A percentile compares a stretch with the other conserved stretches of the same genome.
phyloP scores from a whole-genome alignment of 2,797 vertebrate species.

The Pachyuromys duprasi region DNA sequence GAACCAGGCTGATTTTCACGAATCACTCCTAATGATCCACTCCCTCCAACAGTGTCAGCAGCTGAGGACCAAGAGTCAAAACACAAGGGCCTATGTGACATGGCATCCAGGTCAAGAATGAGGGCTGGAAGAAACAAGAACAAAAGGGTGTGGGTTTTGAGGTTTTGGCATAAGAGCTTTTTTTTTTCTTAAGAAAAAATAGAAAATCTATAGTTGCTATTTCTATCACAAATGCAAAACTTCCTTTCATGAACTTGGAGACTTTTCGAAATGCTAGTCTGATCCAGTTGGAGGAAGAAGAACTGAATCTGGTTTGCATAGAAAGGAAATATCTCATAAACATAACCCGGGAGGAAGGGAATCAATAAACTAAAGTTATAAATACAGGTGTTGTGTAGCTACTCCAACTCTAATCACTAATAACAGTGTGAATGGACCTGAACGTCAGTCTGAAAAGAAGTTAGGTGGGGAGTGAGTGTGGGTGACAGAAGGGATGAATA shows the following conservation, averaged over 20 bases:
- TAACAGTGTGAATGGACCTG: background rate
- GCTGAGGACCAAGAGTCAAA: background rate
- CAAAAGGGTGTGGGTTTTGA: background rate
- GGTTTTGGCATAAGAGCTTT: background rate
- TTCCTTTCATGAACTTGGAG: background rate
- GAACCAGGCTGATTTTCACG: background rate
- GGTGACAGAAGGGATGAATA: background rate
- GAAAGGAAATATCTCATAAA: constrained; percentile 45
- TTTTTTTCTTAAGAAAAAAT: background rate
- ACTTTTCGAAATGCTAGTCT: constrained; percentile 20
- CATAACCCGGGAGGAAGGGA: background rate
- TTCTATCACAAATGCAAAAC: constrained; percentile 22
- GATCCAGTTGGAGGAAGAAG: background rate
- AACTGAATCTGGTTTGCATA: constrained; percentile 1
- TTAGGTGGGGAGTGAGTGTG: background rate
- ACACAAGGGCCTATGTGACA: background rate
- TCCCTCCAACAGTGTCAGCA: background rate
- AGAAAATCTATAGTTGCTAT: constrained; percentile 20
- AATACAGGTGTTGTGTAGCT: background rate
- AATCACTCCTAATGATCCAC: too few relatives aligned
- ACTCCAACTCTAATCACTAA: background rate
- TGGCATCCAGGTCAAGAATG: background rate
- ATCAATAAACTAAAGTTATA: background rate
- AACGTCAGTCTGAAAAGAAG: background rate
- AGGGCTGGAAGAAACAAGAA: background rate